These are phyloP conservation scores for Eucriotettix oculatus DNA, from an alignment of 2,888 invertebrate species.

Conservation along the genomic window DNA sequence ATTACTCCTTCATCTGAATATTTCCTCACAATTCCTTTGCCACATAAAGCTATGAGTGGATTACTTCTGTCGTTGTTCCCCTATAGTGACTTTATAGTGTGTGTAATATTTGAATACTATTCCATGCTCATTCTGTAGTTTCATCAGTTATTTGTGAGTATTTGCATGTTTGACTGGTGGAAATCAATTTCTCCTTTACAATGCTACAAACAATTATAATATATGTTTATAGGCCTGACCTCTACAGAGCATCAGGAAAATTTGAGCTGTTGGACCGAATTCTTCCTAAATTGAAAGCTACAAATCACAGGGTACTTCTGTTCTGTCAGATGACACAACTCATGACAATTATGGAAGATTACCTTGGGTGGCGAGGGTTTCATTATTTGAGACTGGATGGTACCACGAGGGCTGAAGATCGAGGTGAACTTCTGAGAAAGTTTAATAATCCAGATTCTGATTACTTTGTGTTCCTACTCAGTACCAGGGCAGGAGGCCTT, in stretches of 20 bases:
- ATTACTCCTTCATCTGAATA: no score
- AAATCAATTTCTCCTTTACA: background rate
- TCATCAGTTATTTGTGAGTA: no score
- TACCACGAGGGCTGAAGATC: slow-evolving; percentile 42
- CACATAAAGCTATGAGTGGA: no score
- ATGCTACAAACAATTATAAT: background rate
- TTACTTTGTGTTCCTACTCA: slow-evolving; percentile 41
- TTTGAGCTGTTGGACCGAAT: slow-evolving; percentile 46
- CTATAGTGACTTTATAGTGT: no score
- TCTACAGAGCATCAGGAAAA: slow-evolving; percentile 41
- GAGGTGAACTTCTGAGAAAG: slow-evolving; percentile 34
- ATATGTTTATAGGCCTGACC: slow-evolving; percentile 25
- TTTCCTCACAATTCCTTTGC: no score
- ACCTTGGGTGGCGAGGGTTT: slow-evolving; percentile 34
- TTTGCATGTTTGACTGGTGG: no score
- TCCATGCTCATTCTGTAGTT: no score
- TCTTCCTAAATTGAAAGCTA: slow-evolving; percentile 37
- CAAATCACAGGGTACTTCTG: slow-evolving; percentile 37
- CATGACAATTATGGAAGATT: slow-evolving; percentile 47
- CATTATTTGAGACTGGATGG: slow-evolving; percentile 41
- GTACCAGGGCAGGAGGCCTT: slow-evolving; percentile 43
- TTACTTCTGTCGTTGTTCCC: no score
- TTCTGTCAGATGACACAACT: slow-evolving; percentile 50
- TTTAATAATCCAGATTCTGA: slow-evolving; percentile 34
- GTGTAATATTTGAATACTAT: no score